Percentiles rank a stretch among this genome's conserved stretches.
Conservation (phyloP, 2,888 invertebrate species). For the Microplitis deprimator region DNA sequence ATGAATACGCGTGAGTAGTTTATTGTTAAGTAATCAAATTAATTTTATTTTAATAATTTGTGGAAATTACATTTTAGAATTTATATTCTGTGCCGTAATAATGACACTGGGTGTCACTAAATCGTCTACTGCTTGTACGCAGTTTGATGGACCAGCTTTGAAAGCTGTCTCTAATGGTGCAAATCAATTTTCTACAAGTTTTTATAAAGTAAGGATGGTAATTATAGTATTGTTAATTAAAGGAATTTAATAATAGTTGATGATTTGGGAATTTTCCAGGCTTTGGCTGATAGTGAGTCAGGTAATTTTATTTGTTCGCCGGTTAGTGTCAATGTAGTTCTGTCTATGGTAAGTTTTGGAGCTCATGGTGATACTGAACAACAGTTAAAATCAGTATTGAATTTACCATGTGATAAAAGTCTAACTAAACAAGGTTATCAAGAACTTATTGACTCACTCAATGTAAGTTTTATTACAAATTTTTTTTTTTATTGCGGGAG, state of each 20-base stretch:
- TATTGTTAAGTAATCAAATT: neutral
- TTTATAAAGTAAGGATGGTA: neutral
- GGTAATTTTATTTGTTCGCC: conserved; percentile 53
- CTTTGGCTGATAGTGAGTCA: conserved; percentile 39
- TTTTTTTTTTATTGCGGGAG: no score
- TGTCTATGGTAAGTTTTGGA: conserved; percentile 49
- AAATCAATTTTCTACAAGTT: neutral
- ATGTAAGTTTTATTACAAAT: neutral
- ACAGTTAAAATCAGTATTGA: conserved; percentile 30
- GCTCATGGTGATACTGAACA: conserved; percentile 36
- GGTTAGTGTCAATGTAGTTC: conserved; percentile 52
- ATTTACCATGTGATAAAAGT: conserved; percentile 30
- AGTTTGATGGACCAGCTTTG: neutral
- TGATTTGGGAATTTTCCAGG: conserved; percentile 44
- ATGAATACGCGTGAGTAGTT: neutral
- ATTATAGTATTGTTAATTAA: no score
- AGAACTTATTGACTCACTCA: conserved; percentile 35
- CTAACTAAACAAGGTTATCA: conserved; percentile 26
- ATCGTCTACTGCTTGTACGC: neutral
- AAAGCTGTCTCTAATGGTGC: neutral
- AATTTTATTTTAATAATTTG: no score
- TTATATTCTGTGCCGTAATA: neutral
- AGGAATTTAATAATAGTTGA: neutral
- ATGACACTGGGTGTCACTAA: neutral
- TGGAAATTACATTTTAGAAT: neutral